Percentiles rank a stretch among this genome's conserved stretches.
These are phyloP conservation scores for Tachysurus fulvidraco DNA, from an alignment of 2,113 vertebrate species.

Conservation along the genomic window DNA sequence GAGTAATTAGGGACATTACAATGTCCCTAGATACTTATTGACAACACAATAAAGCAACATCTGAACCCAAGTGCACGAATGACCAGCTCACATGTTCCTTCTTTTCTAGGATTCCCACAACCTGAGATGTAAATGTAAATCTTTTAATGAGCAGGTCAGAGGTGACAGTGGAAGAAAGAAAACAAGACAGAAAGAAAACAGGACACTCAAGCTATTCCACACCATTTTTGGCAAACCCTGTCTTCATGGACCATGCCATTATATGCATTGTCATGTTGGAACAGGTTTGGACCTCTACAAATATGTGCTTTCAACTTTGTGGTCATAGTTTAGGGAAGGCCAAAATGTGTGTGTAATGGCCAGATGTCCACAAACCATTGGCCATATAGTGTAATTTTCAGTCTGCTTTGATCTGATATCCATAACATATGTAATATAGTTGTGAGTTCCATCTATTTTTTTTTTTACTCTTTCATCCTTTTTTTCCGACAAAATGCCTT, in stretches of 20 bases:
- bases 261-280: background rate
- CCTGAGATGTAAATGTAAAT: background rate
- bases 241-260: background rate
- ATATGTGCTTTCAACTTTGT: too few relatives aligned
- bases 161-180: background rate
- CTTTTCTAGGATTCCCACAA: background rate
- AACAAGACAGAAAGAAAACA: background rate
- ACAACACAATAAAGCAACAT: conserved; percentile 39
- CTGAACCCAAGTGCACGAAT: conserved; percentile 28
- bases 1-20: conserved; percentile 41
- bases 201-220: background rate
- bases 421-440: background rate
- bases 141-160: background rate
- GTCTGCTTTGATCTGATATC: background rate
- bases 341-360: background rate
- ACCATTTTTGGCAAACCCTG: background rate
- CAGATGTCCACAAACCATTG: background rate
- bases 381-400: background rate
- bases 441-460: too few relatives aligned
- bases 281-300: background rate
- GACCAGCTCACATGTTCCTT: conserved; percentile 10
- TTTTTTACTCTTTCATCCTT: background rate
- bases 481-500: background rate
- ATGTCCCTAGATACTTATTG: conserved; percentile 29
- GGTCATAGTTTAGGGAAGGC: background rate